Evolutionary conservation across 2,888 invertebrate species (phyloP), one percentile per base, ranked within the genome.

Genomic region (Bimastos eiseni): DNA sequence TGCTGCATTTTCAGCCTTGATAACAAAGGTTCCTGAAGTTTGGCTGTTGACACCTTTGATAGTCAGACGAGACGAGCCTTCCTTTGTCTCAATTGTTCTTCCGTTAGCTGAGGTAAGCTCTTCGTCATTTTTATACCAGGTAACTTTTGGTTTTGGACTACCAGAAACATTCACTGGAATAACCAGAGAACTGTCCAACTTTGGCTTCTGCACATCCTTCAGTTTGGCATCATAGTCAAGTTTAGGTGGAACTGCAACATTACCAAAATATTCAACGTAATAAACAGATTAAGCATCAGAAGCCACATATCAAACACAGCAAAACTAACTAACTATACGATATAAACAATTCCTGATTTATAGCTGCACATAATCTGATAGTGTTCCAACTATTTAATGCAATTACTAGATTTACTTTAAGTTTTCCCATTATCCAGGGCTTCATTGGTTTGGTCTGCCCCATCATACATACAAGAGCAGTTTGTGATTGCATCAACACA

Each of bases 11-110:
- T 96, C 96, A 0, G 97, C 97, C 92, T 96, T 96, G 44, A 98
- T 96, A 93, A 97, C 97, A 94, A 98, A 98, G 95, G 98, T 97
- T 6, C 98, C 98, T 90, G 98, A 96, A 95, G 98, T 98, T n/a
- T 96, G 95, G 90, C 98, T 96, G 91, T 96, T 96, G 0, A 97
- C 97, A 91, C 97, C 96, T 36, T 91, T 91, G 55, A 93, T 49
- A n/a, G 91, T 91, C 70, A 93, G 70, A 33, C 55, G 91, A 24
- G 91, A 91, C 41, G 91, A 90, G 37, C 70, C 84, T 33, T 92
- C 92, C 49, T 90, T 90, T 55, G 91, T 92, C 55, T 92, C 92
- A 34, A 92, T 91, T 21, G 88, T 89, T n/a, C 83, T 89, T 34
- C 55, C 88, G 30, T 83, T 36, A 33, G 34, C 49, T 13, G 90